Conservation (phyloP, 2,797 vertebrate species). For the Ciconia nigra region DNA sequence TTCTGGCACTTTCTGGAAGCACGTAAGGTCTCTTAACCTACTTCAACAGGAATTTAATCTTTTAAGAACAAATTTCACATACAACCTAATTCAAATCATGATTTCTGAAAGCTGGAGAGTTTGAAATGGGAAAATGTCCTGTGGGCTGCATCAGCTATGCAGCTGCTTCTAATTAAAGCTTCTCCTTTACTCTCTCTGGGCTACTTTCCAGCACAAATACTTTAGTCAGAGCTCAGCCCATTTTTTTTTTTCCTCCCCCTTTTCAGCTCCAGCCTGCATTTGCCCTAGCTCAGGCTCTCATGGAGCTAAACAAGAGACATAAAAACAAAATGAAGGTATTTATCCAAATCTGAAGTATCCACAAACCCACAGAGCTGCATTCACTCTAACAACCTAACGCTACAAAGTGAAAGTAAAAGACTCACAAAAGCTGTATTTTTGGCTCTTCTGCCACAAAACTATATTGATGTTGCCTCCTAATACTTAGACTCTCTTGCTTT, state of each 20-base stretch:
- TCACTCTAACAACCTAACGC: background rate
- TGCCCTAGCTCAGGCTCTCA: conserved; percentile 57
- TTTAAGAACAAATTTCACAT: conserved; percentile 68
- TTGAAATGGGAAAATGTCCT: conserved; percentile 74
- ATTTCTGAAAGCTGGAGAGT: conserved; percentile 72
- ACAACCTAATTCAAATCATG: conserved; percentile 75
- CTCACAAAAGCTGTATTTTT: background rate
- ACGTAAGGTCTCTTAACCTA: conserved; percentile 38
- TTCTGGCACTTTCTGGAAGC: conserved; percentile 57
- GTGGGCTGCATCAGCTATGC: conserved; percentile 78
- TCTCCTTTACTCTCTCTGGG: conserved; percentile 80
- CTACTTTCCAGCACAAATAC: conserved; percentile 80
- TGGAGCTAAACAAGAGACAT: background rate
- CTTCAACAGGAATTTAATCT: conserved; percentile 57
- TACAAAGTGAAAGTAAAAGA: background rate
- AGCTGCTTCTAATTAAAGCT: conserved; percentile 79
- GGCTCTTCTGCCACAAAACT: background rate
- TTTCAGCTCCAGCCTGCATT: conserved; percentile 60
- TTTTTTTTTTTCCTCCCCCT: conserved; percentile 61
- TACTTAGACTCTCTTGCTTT: background rate
- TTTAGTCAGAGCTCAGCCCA: conserved; percentile 73
- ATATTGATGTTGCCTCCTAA: background rate
- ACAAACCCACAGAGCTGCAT: background rate
- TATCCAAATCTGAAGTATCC: background rate
- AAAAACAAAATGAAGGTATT: conserved; percentile 23